phyloP scores from a whole-genome alignment of 1,140 invertebrate species.

The Protaetia brevitarsis region DNA sequence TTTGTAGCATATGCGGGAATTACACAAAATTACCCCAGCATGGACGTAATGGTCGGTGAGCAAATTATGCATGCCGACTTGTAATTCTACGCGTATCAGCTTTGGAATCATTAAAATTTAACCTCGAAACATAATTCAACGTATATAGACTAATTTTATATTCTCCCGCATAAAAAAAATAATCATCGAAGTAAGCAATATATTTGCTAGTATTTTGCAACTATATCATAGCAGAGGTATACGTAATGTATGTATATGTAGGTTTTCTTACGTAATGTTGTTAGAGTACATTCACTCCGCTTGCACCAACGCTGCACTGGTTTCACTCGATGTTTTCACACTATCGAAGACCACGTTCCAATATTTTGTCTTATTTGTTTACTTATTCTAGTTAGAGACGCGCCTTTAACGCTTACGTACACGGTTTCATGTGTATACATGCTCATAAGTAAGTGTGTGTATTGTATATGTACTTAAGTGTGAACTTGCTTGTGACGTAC shows the following conservation, averaged over 20 bases:
- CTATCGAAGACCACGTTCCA: not conserved
- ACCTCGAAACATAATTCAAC: too few relatives aligned
- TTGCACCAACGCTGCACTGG: too few relatives aligned
- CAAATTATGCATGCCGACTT: not conserved
- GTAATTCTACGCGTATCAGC: not conserved
- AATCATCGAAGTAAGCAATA: too few relatives aligned
- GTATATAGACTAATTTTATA: too few relatives aligned
- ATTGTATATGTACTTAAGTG: not conserved
- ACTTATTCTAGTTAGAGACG: not conserved
- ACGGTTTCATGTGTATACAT: too few relatives aligned
- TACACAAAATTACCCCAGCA: not conserved
- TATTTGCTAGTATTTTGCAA: too few relatives aligned
- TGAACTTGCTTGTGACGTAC: slow-evolving; percentile 2
- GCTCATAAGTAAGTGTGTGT: too few relatives aligned
- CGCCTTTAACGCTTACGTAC: too few relatives aligned
- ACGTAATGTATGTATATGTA: not conserved
- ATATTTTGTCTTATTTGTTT: not conserved
- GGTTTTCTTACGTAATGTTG: not conserved
- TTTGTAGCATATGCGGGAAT: not conserved
- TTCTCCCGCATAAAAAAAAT: too few relatives aligned
- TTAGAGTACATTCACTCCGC: not conserved
- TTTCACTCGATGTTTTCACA: not conserved
- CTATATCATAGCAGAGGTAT: too few relatives aligned
- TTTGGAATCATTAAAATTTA: too few relatives aligned
- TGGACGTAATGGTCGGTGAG: not conserved